A percentile compares a stretch with the other conserved stretches of the same genome.
Conservation (phyloP, 2,888 invertebrate genomes). For the Leucoma salicis region DNA sequence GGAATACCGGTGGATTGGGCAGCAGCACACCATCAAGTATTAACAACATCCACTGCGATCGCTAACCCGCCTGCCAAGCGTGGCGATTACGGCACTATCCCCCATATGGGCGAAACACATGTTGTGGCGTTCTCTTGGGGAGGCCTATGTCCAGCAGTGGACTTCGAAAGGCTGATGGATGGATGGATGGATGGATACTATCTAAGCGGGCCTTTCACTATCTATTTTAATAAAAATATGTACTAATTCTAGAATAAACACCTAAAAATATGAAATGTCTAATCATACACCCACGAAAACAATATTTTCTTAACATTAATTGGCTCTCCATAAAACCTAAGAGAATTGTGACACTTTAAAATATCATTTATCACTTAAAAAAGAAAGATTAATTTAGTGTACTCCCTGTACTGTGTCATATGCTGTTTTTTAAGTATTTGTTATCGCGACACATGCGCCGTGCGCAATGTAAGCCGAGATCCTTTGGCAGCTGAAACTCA, state of each 20-base stretch:
- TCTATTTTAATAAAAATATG: background rate
- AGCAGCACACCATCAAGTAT: too few species aligned
- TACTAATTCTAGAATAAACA: background rate
- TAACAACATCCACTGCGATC: too few species aligned
- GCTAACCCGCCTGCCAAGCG: too few species aligned
- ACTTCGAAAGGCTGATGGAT: too few species aligned
- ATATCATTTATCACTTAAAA: background rate
- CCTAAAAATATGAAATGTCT: background rate
- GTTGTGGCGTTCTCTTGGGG: too few species aligned
- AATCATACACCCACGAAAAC: slow-evolving; percentile 6
- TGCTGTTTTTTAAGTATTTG: slow-evolving; percentile 43
- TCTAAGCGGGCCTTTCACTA: too few species aligned
- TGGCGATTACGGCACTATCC: too few species aligned
- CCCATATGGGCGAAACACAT: too few species aligned
- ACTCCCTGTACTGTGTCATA: slow-evolving; percentile 32
- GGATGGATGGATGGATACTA: too few species aligned
- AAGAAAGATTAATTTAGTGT: slow-evolving; percentile 13
- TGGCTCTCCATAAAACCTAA: slow-evolving; percentile 7
- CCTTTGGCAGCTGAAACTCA: slow-evolving; percentile 75
- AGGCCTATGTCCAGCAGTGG: too few species aligned
- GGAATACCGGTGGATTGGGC: too few species aligned
- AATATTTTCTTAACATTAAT: slow-evolving; percentile 18
- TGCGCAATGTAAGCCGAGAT: slow-evolving; percentile 78
- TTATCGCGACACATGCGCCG: slow-evolving; percentile 63
- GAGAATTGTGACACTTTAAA: background rate